Evolutionary conservation across 1,140 invertebrate genomes (phyloP), one percentile per base, ranked within the genome.

Genomic region (Colletes gigas): DNA sequence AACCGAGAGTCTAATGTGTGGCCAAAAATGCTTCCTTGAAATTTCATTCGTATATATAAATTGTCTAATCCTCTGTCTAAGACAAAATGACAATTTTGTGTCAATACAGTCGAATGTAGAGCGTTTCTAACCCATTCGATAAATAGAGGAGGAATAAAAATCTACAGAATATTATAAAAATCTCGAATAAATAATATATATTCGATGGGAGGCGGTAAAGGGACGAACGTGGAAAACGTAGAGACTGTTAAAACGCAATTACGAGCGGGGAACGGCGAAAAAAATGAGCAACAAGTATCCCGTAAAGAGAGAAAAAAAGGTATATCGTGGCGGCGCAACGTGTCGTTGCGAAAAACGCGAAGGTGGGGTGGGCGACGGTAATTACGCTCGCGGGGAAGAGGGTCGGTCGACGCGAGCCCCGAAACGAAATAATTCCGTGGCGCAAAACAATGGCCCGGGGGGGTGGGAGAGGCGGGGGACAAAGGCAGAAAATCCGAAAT

Each of bases 401-500:
- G 41, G 8, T 5, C 8, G 50, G 50, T 30, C 19, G 30, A 9
- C 21, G 8, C 54, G 65, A 54, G 19, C 67, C 62, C 54, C 30
- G 79, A 78, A 85, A 85, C 83, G 80, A 82, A 85, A 85, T 82
- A 84, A 81, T 81, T 82, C 78, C 67, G 39, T 55, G 39, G 14
- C 71, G 55, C 12, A 75, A 75, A 80, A 67, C 71, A 74, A 74
- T 67, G 63, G 78, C 30, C 2, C 1, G 30, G 30, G 30, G n/a
- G n/a, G n/a, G n/a, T n/a, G n/a, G n/a, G 30, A 30, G 30, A 30
- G 30, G 30, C 30, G 30, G 71, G 52, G 39, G 12, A 30, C 12
- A 65, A 52, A 41, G 76, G 68, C 74, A 76, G 78, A 57, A 86
- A 77, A 80, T 86, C 68, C 76, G 72, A 80, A 85, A 78, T 75